phyloP scores from a whole-genome alignment of 2,797 vertebrate species.

The Anguilla megastoma region DNA sequence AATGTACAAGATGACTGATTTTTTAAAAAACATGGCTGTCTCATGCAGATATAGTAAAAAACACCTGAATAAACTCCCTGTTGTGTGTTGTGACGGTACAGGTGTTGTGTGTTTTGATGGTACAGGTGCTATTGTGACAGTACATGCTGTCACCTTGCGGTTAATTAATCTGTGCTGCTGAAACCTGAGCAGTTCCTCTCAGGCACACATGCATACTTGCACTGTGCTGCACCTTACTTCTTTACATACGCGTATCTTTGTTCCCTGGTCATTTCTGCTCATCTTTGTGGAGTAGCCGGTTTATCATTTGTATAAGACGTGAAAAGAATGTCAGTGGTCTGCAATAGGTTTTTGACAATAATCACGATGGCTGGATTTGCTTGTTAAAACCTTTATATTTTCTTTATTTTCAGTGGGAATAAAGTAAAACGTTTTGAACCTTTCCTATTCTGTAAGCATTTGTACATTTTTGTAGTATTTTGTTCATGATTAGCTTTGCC shows the following conservation, averaged over 20 bases:
- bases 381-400: background rate
- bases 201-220: background rate
- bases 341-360: background rate
- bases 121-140: background rate
- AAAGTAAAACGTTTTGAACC: background rate
- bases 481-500: conserved; percentile 31
- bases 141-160: background rate
- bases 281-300: background rate
- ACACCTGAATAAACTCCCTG: background rate
- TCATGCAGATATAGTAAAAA: background rate
- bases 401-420: background rate
- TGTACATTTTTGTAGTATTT: background rate
- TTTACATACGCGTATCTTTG: background rate
- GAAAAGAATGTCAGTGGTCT: background rate
- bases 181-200: background rate
- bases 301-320: background rate
- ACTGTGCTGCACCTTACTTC: background rate
- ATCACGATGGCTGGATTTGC: background rate
- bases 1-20: background rate
- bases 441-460: background rate
- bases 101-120: background rate
- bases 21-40: background rate
- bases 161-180: background rate
- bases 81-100: background rate
- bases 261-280: background rate